Conservation (phyloP, 2,888 invertebrate genomes). For the Lithodes maja region DNA sequence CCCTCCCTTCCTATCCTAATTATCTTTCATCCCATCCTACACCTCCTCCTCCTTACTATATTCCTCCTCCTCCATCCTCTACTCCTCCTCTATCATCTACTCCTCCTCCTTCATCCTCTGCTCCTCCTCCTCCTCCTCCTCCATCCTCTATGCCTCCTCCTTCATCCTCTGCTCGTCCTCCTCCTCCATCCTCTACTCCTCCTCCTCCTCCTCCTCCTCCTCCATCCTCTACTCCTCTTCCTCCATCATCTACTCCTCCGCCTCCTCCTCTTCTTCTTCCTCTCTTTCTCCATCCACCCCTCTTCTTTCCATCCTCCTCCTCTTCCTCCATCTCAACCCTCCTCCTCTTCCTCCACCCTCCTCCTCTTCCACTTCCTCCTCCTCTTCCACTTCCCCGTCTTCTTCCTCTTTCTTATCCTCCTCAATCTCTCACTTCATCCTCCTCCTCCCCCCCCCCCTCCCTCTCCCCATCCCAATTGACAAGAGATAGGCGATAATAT, state of each 20-base stretch:
- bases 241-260: background rate
- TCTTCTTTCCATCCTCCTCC: background rate
- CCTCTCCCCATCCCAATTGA: background rate
- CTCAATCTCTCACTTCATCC: background rate
- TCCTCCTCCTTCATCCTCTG: background rate
- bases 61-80: background rate
- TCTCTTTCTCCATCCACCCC: background rate
- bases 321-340: background rate
- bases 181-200: background rate
- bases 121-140: background rate
- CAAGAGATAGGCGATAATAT: background rate
- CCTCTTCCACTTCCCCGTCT: background rate
- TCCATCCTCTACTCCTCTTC: background rate
- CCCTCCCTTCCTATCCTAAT: too few species aligned
- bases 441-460: background rate
- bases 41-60: background rate
- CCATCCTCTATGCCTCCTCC: background rate
- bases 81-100: background rate
- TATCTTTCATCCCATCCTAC: too few species aligned
- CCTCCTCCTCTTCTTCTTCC: background rate
- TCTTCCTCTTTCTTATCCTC: background rate
- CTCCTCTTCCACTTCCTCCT: too few species aligned
- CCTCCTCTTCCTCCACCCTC: background rate
- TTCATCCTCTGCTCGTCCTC: background rate
- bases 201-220: background rate